These are phyloP conservation scores for Aurelia sp. DNA, from an alignment of 30 jellyfish, hydroid and myxozoan species.

Conservation along the genomic window DNA sequence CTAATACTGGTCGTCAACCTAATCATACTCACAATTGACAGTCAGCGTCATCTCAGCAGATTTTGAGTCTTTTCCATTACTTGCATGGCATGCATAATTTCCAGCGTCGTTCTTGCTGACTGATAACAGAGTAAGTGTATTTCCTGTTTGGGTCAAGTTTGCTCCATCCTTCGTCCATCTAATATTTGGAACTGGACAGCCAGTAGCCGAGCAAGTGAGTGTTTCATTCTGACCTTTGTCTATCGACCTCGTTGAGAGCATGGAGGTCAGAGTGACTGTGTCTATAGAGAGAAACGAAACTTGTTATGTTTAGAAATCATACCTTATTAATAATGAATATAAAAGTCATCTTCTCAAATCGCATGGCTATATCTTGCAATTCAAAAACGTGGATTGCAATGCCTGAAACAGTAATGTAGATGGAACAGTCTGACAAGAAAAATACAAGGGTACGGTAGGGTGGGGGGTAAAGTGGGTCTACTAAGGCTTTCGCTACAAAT, in stretches of 20 bases:
- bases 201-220: not conserved
- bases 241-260: not conserved
- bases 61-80: not conserved
- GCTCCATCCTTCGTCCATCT: slow-evolving; percentile 6
- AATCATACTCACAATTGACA: not conserved
- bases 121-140: not conserved
- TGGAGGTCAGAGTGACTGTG: not conserved
- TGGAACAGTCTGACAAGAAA: too few species aligned
- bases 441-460: too few species aligned
- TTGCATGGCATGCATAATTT: not conserved
- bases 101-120: not conserved
- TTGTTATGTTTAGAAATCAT: too few species aligned
- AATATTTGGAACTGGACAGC: not conserved
- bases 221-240: not conserved
- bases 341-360: too few species aligned
- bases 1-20: too few species aligned
- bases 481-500: too few species aligned
- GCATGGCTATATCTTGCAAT: too few species aligned
- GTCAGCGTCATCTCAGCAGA: not conserved
- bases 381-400: too few species aligned
- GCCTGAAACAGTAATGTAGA: too few species aligned
- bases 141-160: not conserved
- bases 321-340: too few species aligned
- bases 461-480: too few species aligned
- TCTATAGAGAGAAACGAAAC: not conserved